Percentiles rank a stretch among this genome's conserved stretches.
Conservation (phyloP, 2,797 vertebrate species). For the Austrolebias charrua region DNA sequence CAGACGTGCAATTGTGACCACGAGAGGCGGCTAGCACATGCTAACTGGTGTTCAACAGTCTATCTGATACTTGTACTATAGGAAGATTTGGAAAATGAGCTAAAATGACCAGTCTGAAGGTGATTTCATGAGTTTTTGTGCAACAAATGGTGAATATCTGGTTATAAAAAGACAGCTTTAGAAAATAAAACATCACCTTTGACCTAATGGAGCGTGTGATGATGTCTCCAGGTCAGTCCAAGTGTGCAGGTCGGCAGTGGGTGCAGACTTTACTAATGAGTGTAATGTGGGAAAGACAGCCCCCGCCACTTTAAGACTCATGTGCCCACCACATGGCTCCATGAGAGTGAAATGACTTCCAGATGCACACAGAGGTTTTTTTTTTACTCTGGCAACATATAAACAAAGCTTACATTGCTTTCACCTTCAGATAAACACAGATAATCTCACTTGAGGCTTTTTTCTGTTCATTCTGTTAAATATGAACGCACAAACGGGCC, state of each 20-base stretch:
- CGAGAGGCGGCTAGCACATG: too few species aligned
- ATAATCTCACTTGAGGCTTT: too few species aligned
- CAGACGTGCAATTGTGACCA: too few species aligned
- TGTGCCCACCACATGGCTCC: slow-evolving; percentile 60
- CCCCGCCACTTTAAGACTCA: slow-evolving; percentile 64
- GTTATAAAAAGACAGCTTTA: not conserved
- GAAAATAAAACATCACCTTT: slow-evolving; percentile 2
- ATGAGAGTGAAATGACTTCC: slow-evolving; percentile 65
- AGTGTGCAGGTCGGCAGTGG: slow-evolving; percentile 22
- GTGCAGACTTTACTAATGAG: slow-evolving; percentile 50
- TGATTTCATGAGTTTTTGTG: too few species aligned
- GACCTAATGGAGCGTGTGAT: slow-evolving; percentile 9
- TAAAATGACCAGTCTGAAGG: too few species aligned
- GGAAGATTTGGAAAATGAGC: too few species aligned
- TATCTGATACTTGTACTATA: too few species aligned
- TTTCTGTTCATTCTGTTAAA: too few species aligned
- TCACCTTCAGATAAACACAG: slow-evolving; percentile 1
- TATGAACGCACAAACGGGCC: not conserved
- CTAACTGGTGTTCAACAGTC: too few species aligned
- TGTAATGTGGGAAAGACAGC: slow-evolving; percentile 59
- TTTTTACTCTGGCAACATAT: not conserved
- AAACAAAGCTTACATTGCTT: not conserved
- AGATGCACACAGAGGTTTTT: slow-evolving; percentile 45
- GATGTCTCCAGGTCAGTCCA: slow-evolving; percentile 54
- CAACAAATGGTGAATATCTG: not conserved